These are phyloP conservation scores for Hydropsyche tenuis DNA, from an alignment of 1,140 invertebrate genomes.

Conservation along the genomic window DNA sequence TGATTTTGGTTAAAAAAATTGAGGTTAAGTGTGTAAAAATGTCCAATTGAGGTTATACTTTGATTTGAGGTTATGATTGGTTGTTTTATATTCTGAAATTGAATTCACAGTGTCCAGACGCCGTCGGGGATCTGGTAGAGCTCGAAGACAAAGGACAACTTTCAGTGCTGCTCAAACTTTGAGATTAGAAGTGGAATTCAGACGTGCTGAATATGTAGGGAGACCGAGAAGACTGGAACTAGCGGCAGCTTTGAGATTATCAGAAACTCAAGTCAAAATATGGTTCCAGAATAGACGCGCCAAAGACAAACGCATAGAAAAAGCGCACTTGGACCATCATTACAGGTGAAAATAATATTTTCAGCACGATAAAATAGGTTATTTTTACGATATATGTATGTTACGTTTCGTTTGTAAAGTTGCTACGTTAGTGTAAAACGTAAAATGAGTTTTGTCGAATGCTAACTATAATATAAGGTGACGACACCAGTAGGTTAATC, in stretches of 20 bases:
- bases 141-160: conserved; percentile 88
- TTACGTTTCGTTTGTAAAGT: neutral
- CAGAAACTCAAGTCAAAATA: conserved; percentile 95
- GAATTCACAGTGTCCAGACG: conserved; percentile 78
- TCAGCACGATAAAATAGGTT: neutral
- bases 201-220: conserved; percentile 89
- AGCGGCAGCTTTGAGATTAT: conserved; percentile 80
- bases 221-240: conserved; percentile 84
- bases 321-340: conserved; percentile 92
- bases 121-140: conserved; percentile 82
- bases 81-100: too few relatives aligned
- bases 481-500: too few relatives aligned
- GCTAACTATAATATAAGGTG: too few relatives aligned
- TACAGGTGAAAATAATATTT: conserved; percentile 72
- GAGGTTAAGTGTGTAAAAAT: too few relatives aligned
- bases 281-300: conserved; percentile 97
- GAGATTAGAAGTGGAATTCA: conserved; percentile 88
- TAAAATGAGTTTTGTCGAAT: too few relatives aligned
- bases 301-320: conserved; percentile 95
- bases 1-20: too few relatives aligned
- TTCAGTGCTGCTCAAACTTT: conserved; percentile 94
- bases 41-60: too few relatives aligned
- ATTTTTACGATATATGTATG: neutral
- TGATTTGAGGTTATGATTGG: neutral
- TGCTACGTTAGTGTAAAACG: too few relatives aligned